Evolutionary conservation across 2,113 vertebrate genomes (phyloP).

Genomic region (Cebus imitator): DNA sequence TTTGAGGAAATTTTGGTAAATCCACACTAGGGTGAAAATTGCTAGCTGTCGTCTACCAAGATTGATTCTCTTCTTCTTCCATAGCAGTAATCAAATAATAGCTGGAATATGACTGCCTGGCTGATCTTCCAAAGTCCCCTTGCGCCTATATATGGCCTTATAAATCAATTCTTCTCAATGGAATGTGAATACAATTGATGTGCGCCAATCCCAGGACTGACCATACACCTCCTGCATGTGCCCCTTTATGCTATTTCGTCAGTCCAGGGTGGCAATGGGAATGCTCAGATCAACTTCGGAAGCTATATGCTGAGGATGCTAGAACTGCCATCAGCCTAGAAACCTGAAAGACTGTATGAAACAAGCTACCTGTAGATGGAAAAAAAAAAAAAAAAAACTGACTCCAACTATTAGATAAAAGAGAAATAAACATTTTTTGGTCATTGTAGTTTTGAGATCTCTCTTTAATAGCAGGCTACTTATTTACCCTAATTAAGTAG

Average conservation of each 20-base stretch:
- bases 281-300: neutral
- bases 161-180: neutral
- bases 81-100: neutral
- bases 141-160: neutral
- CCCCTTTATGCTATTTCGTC: neutral
- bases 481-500: neutral
- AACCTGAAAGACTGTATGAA: neutral
- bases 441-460: neutral
- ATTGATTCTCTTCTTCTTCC: neutral
- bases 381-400: too few species aligned
- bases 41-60: neutral
- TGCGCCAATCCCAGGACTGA: neutral
- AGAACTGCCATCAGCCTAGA: neutral
- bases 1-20: neutral
- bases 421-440: neutral
- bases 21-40: neutral
- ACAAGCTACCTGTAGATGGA: neutral
- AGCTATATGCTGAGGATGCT: neutral
- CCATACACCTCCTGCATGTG: rapidly evolving
- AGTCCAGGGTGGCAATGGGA: neutral
- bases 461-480: neutral
- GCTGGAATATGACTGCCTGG: neutral
- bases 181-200: neutral
- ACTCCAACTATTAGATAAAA: neutral
- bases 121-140: neutral